Evolutionary conservation across 2,888 invertebrate species (phyloP), one percentile per base, ranked within the genome.

Genomic region (Hydriomena furcata): DNA sequence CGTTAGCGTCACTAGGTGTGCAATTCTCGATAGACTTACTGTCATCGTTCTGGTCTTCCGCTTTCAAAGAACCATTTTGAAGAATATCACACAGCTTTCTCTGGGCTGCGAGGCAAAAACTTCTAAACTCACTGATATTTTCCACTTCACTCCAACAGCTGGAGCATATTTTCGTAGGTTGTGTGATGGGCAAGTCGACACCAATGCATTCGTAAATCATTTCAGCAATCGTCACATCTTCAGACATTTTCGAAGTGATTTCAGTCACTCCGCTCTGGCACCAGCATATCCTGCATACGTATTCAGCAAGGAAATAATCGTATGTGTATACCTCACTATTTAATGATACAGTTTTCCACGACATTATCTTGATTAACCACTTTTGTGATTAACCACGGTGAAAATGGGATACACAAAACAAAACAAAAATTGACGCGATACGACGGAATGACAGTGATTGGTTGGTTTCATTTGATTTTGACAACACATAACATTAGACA

Each of bases 261-360:
- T 76, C 74, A 20, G 40, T 67, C 5, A 60, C 58, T 1, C 76
- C 79, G 40, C 81, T 70, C 55, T 59, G 71, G 24, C 60, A 66
- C 84, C 84, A 87, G 55, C 89, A 89, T 5, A 88, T 58, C 55
- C 87, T 68, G 46, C 89, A 89, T 0, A 87, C 71, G 36, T 84
- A 51, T 24, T 61, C 72, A 5, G 79, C 72, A 30, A 72, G 62
- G 52, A 88, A 85, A 58, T 84, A 88, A 50, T 87, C 79, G 36
- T 70, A 76, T 2, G 65, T 77, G 54, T 76, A 84, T 3, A 62
- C 7, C 46, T 74, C 68, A 54, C 60, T 66, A 11, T 76, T 55
- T 2, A 64, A 41, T 10, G 58, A 38, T 23, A 65, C 38, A 4
- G 57, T 46, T 46, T 52, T 59, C 66, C 62, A 68, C 42, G 67